Conservation (phyloP, 30 jellyfish, hydroid and myxozoan genomes). For the Aurelia sp. region DNA sequence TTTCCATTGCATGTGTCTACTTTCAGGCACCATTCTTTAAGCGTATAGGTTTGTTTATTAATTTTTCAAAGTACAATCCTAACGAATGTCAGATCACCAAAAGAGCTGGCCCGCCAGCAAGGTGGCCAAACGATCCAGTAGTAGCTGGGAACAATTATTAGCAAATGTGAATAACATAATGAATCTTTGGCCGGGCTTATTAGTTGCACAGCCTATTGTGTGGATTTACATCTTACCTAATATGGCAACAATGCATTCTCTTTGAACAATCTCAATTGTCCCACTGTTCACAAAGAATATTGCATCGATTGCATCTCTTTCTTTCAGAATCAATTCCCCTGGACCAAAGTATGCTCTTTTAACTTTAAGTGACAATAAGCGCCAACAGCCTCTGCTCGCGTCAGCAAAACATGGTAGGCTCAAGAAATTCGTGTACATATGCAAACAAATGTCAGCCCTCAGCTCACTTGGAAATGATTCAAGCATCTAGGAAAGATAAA, state of each 20-base stretch:
- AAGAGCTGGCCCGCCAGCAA: too few species aligned
- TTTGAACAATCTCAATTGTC: constrained; percentile 90
- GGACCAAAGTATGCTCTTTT: constrained; percentile 87
- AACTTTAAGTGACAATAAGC: constrained; percentile 83
- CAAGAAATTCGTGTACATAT: constrained; percentile 71
- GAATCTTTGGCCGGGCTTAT: too few species aligned
- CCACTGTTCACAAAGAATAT: constrained; percentile 89
- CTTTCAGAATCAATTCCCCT: constrained; percentile 88
- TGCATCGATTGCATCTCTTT: constrained; percentile 87
- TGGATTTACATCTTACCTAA: constrained; percentile 60
- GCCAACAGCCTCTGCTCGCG: constrained; percentile 88
- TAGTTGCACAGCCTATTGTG: too few species aligned
- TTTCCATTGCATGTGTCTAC: too few species aligned
- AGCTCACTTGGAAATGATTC: constrained; percentile 92
- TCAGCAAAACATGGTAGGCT: constrained; percentile 72
- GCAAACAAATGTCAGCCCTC: constrained; percentile 88
- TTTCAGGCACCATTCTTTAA: too few species aligned
- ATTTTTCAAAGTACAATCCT: too few species aligned
- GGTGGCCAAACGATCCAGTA: too few species aligned
- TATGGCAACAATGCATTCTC: constrained; percentile 92
- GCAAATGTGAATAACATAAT: too few species aligned
- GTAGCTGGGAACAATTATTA: too few species aligned
- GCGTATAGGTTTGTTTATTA: too few species aligned
- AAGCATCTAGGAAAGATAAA: constrained; percentile 62
- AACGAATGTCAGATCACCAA: too few species aligned